Percentiles rank a stretch among this genome's conserved stretches.
Conservation (phyloP, 2,113 vertebrate species). For the Vidua chalybeata region DNA sequence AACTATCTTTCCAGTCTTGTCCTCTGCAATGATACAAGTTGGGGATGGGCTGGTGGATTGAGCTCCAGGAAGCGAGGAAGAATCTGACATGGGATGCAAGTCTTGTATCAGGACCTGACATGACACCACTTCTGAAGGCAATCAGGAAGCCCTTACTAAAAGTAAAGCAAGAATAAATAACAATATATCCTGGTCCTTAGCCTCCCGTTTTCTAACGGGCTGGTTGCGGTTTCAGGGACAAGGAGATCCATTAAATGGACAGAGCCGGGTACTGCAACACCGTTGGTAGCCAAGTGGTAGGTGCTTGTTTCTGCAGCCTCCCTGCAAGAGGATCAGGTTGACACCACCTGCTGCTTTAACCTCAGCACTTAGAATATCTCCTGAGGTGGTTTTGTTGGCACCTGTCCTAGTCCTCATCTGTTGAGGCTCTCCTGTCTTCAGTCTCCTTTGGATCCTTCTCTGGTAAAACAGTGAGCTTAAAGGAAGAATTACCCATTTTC, state of each 20-base stretch:
- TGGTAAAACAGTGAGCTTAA: background rate
- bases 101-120: background rate
- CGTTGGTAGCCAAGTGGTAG: background rate
- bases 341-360: conserved; percentile 48
- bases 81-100: fast-evolving
- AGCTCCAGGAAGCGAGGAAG: background rate
- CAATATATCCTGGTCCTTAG: background rate
- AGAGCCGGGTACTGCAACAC: background rate
- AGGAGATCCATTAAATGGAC: background rate
- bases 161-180: background rate
- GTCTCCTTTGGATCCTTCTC: background rate
- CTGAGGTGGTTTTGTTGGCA: background rate
- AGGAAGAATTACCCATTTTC: background rate
- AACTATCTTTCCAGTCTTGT: background rate
- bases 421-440: background rate
- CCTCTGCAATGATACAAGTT: background rate
- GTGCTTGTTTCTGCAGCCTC: background rate
- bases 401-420: conserved; percentile 18
- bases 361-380: conserved; percentile 24
- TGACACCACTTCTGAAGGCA: background rate
- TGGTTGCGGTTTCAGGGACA: background rate
- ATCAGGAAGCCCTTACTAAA: background rate
- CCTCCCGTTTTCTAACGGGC: background rate
- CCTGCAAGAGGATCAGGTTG: conserved; percentile 24
- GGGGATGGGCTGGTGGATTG: background rate